Evolutionary conservation across 2,888 invertebrate species (phyloP).

Genomic region (Cataglyphis livida): DNA sequence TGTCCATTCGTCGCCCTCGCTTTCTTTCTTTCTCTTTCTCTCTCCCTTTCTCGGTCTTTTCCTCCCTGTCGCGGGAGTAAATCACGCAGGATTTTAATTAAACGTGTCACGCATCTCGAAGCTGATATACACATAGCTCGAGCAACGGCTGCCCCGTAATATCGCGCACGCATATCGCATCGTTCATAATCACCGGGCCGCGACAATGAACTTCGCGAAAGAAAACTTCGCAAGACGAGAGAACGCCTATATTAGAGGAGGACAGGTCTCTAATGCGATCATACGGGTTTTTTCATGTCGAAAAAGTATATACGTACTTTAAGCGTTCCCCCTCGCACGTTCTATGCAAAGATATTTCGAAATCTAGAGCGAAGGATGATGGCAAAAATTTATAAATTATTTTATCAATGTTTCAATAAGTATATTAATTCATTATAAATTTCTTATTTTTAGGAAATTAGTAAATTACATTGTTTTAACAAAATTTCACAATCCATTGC

Average conservation of each 20-base stretch:
- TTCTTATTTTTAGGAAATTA: background rate
- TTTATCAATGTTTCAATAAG: background rate
- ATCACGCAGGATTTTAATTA: conserved; percentile 83
- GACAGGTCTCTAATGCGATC: conserved; percentile 32
- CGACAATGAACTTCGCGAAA: conserved; percentile 72
- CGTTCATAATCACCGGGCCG: conserved; percentile 78
- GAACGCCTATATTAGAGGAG: background rate
- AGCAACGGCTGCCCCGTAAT: conserved; percentile 75
- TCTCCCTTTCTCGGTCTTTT: conserved; percentile 4
- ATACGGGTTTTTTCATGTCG: conserved; percentile 35
- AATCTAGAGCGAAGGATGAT: too few relatives aligned
- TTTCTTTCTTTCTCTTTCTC: conserved; percentile 11
- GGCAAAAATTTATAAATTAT: background rate
- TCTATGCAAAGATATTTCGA: background rate
- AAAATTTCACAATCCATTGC: too few relatives aligned
- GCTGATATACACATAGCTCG: conserved; percentile 77
- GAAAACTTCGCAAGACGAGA: background rate
- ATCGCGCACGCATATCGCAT: conserved; percentile 81
- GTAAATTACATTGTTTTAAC: background rate
- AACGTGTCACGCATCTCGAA: conserved; percentile 83
- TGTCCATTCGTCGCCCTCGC: conserved; percentile 34
- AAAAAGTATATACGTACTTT: background rate
- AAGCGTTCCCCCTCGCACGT: background rate
- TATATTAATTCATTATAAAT: background rate
- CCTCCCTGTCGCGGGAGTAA: conserved; percentile 72